A percentile compares a stretch with the other conserved stretches of the same genome.
These are phyloP conservation scores for Pagrus major DNA, from an alignment of 2,113 vertebrate species.

Conservation along the genomic window DNA sequence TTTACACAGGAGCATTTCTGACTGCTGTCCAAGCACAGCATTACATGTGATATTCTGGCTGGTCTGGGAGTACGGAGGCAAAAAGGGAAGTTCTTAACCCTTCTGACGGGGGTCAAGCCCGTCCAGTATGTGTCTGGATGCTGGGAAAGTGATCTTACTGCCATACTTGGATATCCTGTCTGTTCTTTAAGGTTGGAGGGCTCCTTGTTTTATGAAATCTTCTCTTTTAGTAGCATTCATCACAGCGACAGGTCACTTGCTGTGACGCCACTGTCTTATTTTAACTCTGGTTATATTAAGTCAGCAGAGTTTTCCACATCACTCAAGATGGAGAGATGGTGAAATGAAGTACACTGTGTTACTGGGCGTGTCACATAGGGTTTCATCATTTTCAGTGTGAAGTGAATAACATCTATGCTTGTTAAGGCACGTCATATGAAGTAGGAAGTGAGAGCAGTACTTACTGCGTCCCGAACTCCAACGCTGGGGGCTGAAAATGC, in stretches of 20 bases:
- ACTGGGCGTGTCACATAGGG: background rate
- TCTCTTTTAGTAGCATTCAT: conserved; percentile 18
- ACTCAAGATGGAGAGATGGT: background rate
- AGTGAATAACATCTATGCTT: background rate
- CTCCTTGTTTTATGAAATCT: conserved; percentile 26
- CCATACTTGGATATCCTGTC: conserved; percentile 72
- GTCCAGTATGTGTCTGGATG: conserved; percentile 24
- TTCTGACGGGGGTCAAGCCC: conserved; percentile 37
- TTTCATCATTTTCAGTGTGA: conserved; percentile 1
- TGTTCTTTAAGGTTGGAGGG: background rate
- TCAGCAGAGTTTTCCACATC: conserved; percentile 30
- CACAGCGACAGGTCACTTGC: background rate
- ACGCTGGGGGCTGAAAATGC: conserved; percentile 91
- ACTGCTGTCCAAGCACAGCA: conserved; percentile 41
- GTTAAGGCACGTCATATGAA: conserved; percentile 7
- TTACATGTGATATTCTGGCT: conserved; percentile 29
- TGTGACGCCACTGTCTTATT: background rate
- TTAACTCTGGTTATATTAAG: conserved; percentile 6
- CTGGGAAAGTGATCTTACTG: conserved; percentile 54
- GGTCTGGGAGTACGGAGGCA: conserved; percentile 54
- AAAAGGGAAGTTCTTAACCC: conserved; percentile 38
- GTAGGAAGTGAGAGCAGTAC: conserved; percentile 68
- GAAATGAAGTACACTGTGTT: background rate
- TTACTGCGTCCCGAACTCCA: conserved; percentile 97
- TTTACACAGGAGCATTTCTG: conserved; percentile 14